A percentile compares a stretch with the other conserved stretches of the same genome.
Evolutionary conservation across 2,113 vertebrate genomes (phyloP).

Genomic region (Rhegmatorhina hoffmannsi): DNA sequence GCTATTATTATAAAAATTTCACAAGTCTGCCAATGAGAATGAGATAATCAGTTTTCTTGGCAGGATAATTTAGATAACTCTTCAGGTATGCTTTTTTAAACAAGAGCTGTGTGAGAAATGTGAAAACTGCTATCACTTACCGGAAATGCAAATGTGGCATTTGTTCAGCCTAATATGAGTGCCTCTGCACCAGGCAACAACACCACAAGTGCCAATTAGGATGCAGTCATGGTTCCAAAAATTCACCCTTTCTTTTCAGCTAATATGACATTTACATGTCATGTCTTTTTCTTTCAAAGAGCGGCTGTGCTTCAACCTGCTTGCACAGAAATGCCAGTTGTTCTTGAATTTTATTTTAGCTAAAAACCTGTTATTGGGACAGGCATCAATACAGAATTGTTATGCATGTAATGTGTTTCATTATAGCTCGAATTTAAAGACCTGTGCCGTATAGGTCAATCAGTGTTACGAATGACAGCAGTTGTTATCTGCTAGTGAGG

Average conservation of each 20-base stretch:
- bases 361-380: slow-evolving; percentile 62
- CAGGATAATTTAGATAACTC: slow-evolving; percentile 64
- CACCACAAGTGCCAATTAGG: slow-evolving; percentile 76
- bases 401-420: slow-evolving; percentile 49
- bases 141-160: slow-evolving; percentile 84
- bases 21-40: not conserved
- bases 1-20: slow-evolving; percentile 25
- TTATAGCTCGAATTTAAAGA: slow-evolving; percentile 65
- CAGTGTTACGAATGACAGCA: slow-evolving; percentile 57
- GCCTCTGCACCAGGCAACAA: slow-evolving; percentile 69
- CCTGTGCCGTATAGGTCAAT: slow-evolving; percentile 64
- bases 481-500: slow-evolving; percentile 65
- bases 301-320: slow-evolving; percentile 58
- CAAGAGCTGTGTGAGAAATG: slow-evolving; percentile 52
- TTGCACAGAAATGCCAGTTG: slow-evolving; percentile 54
- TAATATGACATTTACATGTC: slow-evolving; percentile 69
- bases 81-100: slow-evolving; percentile 63
- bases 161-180: slow-evolving; percentile 78
- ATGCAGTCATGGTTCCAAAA: slow-evolving; percentile 69
- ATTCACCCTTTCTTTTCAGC: slow-evolving; percentile 70
- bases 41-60: slow-evolving; percentile 14
- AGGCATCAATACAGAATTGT: slow-evolving; percentile 64
- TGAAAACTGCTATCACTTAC: slow-evolving; percentile 73
- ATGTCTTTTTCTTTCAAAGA: not conserved
- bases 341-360: slow-evolving; percentile 67